A percentile compares a stretch with the other conserved stretches of the same genome.
Evolutionary conservation across 1,140 invertebrate species (phyloP).

Genomic region (Brachionus manjavacas): DNA sequence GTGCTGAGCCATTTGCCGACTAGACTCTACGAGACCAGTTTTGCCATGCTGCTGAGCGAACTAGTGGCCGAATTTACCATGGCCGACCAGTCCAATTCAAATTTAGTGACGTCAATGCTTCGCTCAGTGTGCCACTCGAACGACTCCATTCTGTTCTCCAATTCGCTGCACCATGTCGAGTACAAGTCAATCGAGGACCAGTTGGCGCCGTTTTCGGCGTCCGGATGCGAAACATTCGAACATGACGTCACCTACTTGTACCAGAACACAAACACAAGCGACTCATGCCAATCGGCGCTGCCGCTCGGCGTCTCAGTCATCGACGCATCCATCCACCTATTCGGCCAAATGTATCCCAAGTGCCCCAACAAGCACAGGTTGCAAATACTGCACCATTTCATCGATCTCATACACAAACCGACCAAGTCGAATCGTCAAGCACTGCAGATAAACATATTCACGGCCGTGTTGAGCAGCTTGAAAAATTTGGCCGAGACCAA

Average conservation of each 20-base stretch:
- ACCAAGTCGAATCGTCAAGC: constrained; percentile 80
- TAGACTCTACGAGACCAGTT: constrained; percentile 43
- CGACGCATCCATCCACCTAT: constrained; percentile 83
- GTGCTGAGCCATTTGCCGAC: constrained; percentile 74
- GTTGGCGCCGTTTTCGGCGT: constrained; percentile 82
- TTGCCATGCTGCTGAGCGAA: constrained; percentile 61
- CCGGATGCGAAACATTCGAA: constrained; percentile 87
- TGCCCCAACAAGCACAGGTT: constrained; percentile 89
- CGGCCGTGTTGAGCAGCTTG: constrained; percentile 79
- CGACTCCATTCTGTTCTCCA: constrained; percentile 75
- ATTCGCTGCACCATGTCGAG: constrained; percentile 79
- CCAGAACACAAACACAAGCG: constrained; percentile 51
- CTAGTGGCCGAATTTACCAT: constrained; percentile 95
- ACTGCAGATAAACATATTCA: constrained; percentile 93
- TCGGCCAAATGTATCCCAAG: constrained; percentile 85
- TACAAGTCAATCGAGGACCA: constrained; percentile 94
- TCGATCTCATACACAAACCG: constrained; percentile 79
- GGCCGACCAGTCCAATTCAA: constrained; percentile 74
- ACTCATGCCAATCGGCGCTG: constrained; percentile 61
- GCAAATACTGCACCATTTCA: constrained; percentile 94
- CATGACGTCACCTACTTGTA: constrained; percentile 89
- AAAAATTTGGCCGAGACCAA: constrained; percentile 81
- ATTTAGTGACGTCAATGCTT: constrained; percentile 83
- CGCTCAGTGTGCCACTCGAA: constrained; percentile 80
- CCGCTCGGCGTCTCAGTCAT: constrained; percentile 94